phyloP scores from a whole-genome alignment of 2,888 invertebrate species.

The Ornithoptera alexandrae region DNA sequence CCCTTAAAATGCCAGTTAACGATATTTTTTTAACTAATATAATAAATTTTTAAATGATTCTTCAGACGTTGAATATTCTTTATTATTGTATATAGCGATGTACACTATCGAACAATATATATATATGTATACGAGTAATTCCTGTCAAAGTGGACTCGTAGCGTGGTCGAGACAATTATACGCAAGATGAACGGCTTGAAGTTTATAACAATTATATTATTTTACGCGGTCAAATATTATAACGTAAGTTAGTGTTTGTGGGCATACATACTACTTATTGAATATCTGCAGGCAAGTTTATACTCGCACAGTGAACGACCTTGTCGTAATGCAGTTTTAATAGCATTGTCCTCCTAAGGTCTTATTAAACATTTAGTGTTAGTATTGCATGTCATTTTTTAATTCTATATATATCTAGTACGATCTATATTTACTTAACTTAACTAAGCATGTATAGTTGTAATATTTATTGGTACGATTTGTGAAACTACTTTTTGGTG shows the following conservation, averaged over 20 bases:
- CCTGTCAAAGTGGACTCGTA: too few relatives aligned
- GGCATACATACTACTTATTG: slow-evolving; percentile 6
- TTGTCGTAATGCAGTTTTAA: slow-evolving; percentile 26
- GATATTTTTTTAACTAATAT: too few relatives aligned
- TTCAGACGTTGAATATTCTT: too few relatives aligned
- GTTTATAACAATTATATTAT: not conserved
- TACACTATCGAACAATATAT: too few relatives aligned
- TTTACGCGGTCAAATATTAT: not conserved
- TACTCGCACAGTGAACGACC: slow-evolving; percentile 12
- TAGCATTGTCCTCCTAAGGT: slow-evolving; percentile 8
- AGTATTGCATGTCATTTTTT: not conserved
- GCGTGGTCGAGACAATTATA: too few relatives aligned
- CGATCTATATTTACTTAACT: not conserved
- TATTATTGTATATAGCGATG: too few relatives aligned
- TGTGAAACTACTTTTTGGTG: too few relatives aligned
- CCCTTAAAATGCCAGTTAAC: too few relatives aligned
- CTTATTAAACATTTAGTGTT: slow-evolving; percentile 22
- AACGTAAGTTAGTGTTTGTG: not conserved
- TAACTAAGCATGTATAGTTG: not conserved
- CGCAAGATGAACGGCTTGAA: not conserved
- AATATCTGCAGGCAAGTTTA: slow-evolving; percentile 11
- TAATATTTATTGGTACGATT: too few relatives aligned
- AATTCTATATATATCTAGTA: too few relatives aligned
- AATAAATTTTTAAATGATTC: too few relatives aligned
- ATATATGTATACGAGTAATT: too few relatives aligned